Conservation (phyloP, 2,113 vertebrate species). For the Calidris pugnax region DNA sequence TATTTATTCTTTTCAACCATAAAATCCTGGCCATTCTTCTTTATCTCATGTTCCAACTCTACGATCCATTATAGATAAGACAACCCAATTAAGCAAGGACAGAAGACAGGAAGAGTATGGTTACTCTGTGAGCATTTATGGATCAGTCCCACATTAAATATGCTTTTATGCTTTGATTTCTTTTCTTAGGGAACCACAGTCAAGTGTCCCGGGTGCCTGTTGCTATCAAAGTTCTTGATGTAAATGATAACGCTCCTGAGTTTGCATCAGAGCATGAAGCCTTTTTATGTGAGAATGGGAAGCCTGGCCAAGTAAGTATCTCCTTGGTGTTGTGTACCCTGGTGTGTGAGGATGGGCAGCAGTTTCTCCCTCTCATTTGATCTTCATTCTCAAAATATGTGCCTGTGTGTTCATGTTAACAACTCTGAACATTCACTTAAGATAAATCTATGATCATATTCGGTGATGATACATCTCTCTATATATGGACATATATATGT, state of each 20-base stretch:
- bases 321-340: slow-evolving; percentile 46
- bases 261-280: slow-evolving; percentile 93
- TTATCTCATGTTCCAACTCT: background rate
- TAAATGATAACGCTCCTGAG: slow-evolving; percentile 98
- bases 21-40: slow-evolving; percentile 14
- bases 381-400: background rate
- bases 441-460: background rate
- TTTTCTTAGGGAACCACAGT: slow-evolving; percentile 91
- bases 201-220: slow-evolving; percentile 94
- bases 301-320: slow-evolving; percentile 90
- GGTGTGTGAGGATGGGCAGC: background rate
- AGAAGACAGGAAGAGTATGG: background rate
- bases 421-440: background rate
- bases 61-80: background rate
- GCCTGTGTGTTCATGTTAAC: background rate
- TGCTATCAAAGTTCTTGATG: slow-evolving; percentile 94
- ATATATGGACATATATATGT: background rate
- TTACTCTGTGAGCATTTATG: background rate
- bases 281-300: slow-evolving; percentile 96
- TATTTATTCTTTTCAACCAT: slow-evolving; percentile 32
- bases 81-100: background rate
- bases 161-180: slow-evolving; percentile 37
- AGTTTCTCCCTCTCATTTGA: background rate
- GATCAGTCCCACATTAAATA: background rate
- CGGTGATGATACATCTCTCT: background rate